Base-by-base conservation (phyloP, 2,113 vertebrate genomes). In the Grantiella picta region DNA sequence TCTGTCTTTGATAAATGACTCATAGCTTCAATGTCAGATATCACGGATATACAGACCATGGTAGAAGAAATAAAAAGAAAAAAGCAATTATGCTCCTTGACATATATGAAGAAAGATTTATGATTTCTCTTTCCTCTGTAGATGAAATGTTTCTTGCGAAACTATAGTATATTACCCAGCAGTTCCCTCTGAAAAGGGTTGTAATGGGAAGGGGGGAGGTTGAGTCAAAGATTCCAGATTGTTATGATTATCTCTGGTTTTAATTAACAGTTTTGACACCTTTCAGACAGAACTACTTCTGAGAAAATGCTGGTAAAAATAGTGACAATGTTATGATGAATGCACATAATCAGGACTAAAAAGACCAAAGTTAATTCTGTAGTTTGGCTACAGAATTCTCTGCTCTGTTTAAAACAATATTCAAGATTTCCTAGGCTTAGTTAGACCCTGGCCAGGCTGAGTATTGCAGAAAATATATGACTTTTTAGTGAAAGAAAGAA, bases 1-100 rank as follows among this genome's bases (percentile, higher is more conserved):
- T 84, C 69, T 82, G 56, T 73, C 76, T 89, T 84, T 94, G 73
- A 92, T 87, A 89, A 92, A 96, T 76, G n/a, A 60, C 61, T 84
- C 82, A 49, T 2, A 84, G 40, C 56, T 94, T 82, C 53, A 69
- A 17, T 89, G 80, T 76, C 83, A 95, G 54, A 75, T 82, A 89
- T 64, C 80, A 83, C 13, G 8, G 69, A 52, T 84, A 89, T 16
- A 83, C 5, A 70, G 31, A 63, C 11, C 21, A 56, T 23, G 13
- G 50, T 10, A 92, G 59, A 81, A 84, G 47, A 91, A 90, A 71
- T 29, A 82, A 79, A 70, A 80, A 79, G 53, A 71, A 65, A 61
- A 78, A 56, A 4, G 4, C 38, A 79, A 92, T 91, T 66, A 31
- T 86, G 70, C 59, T 83, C 24, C 36, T 59, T 89, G 76, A 31